Conservation (phyloP, 2,797 vertebrate genomes). For the Notolepis coatsorum region DNA sequence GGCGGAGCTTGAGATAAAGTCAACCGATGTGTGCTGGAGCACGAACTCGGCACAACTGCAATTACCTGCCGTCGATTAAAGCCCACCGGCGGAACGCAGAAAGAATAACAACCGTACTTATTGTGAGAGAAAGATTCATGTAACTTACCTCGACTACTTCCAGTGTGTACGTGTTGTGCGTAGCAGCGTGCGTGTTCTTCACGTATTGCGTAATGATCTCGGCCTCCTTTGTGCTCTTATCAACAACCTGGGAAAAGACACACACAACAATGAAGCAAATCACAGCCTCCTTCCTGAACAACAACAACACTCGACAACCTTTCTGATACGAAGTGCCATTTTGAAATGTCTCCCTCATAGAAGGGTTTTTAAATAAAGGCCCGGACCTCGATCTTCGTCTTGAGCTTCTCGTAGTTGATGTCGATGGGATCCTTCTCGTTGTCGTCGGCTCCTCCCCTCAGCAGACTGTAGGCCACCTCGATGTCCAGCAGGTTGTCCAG, state of each 20-base stretch:
- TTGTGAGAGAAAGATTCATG: too few species aligned
- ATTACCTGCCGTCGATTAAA: too few species aligned
- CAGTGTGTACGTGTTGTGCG: constrained; percentile 95
- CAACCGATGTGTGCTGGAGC: too few species aligned
- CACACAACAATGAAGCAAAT: not conserved
- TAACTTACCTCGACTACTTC: constrained; percentile 92
- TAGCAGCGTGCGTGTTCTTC: constrained; percentile 97
- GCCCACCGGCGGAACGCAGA: too few species aligned
- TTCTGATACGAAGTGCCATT: too few species aligned
- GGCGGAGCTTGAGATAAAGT: too few species aligned
- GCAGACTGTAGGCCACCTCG: constrained; percentile 97
- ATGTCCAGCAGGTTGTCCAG: constrained; percentile 98
- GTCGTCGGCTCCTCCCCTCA: constrained; percentile 93
- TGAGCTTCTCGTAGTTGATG: constrained; percentile 98
- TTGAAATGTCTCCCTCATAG: too few species aligned
- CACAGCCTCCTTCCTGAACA: not conserved
- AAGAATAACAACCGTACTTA: too few species aligned
- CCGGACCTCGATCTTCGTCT: constrained; percentile 93
- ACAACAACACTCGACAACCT: not conserved
- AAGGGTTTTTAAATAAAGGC: not conserved
- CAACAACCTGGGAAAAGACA: constrained; percentile 87
- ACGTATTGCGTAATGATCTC: constrained; percentile 92
- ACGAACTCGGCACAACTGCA: too few species aligned
- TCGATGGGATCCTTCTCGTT: constrained; percentile 95
- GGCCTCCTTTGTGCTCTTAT: constrained; percentile 90